Evolutionary conservation across 2,888 invertebrate genomes (phyloP).

Genomic region (Drosophila lutescens): DNA sequence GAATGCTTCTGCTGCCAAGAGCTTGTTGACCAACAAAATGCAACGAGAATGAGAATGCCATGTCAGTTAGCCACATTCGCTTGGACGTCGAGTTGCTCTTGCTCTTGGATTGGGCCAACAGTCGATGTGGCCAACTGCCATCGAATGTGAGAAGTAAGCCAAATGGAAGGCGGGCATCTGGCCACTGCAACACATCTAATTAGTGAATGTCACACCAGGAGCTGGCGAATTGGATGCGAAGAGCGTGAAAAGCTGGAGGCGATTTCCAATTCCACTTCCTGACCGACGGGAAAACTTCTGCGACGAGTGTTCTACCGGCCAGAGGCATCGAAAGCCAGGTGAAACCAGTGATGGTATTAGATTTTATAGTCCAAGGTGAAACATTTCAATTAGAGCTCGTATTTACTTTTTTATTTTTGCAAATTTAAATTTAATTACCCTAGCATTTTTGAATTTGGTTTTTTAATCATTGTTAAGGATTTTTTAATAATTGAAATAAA

Average conservation of each 20-base stretch:
- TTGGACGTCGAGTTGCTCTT: background rate
- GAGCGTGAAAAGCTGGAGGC: slow-evolving; percentile 5
- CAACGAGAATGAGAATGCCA: slow-evolving; percentile 8
- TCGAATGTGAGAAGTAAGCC: slow-evolving; percentile 5
- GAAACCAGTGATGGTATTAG: background rate
- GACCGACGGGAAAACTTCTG: background rate
- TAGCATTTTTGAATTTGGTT: too few species aligned
- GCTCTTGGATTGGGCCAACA: background rate
- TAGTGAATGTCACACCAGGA: slow-evolving; percentile 5
- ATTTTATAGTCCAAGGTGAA: too few species aligned
- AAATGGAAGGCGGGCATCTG: background rate
- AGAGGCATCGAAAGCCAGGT: slow-evolving; percentile 1
- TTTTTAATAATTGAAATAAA: too few species aligned
- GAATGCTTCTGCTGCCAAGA: slow-evolving; percentile 48
- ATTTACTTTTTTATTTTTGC: too few species aligned
- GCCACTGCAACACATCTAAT: slow-evolving; percentile 10
- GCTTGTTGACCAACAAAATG: slow-evolving; percentile 51
- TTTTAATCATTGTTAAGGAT: too few species aligned
- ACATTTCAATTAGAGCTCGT: too few species aligned
- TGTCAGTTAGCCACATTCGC: slow-evolving; percentile 19
- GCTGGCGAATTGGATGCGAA: background rate
- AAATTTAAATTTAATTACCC: too few species aligned
- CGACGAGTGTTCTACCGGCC: background rate
- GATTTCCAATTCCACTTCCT: background rate
- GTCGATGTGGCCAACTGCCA: slow-evolving; percentile 5